Evolutionary conservation across 2,113 vertebrate species (phyloP).

Genomic region (Plecturocebus donacophilus): DNA sequence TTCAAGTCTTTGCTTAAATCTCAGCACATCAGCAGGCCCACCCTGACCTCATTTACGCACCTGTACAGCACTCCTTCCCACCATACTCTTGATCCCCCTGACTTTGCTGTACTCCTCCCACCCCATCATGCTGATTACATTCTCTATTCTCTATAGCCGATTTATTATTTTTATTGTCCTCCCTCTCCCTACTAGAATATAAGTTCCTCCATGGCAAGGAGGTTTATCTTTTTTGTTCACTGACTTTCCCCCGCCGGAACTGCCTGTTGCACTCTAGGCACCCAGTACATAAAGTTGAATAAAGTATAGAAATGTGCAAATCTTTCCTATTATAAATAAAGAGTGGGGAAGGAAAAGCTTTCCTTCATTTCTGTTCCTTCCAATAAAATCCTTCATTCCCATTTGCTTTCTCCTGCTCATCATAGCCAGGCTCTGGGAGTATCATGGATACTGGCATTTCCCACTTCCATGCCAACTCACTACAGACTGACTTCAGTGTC

Average conservation of each 20-base stretch:
- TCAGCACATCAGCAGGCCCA: background rate
- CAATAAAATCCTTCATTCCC: background rate
- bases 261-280: background rate
- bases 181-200: background rate
- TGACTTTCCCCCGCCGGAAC: background rate
- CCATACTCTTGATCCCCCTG: background rate
- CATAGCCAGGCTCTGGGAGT: background rate
- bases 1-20: background rate
- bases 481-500: background rate
- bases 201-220: background rate
- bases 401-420: background rate
- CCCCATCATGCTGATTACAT: background rate
- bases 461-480: background rate
- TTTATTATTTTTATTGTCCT: background rate
- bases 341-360: background rate
- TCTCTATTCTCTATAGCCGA: background rate
- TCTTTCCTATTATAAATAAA: background rate
- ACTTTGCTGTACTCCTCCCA: background rate
- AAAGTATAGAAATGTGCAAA: background rate
- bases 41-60: background rate
- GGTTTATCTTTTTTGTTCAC: constrained; percentile 34
- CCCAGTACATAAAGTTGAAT: background rate
- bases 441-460: background rate
- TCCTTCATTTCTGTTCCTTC: background rate
- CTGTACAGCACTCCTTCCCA: background rate